phyloP scores from a whole-genome alignment of 2,888 invertebrate species.

The Acronicta aceris region DNA sequence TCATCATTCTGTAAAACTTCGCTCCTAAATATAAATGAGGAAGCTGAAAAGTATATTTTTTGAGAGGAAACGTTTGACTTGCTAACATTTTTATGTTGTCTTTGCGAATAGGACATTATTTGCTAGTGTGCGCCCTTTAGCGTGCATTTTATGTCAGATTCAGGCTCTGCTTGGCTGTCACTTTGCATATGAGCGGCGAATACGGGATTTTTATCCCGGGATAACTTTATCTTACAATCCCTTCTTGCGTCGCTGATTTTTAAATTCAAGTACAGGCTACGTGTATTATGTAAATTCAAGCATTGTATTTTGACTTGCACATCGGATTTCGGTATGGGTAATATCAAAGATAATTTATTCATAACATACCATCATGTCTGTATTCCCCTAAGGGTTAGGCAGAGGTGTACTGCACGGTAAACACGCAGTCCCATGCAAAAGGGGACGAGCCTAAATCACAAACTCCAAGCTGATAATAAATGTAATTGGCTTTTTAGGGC shows the following conservation, averaged over 20 bases:
- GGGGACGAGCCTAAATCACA: too few species aligned
- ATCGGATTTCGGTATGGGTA: conserved; percentile 46
- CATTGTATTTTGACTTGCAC: conserved; percentile 62
- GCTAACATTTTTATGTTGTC: conserved; percentile 58
- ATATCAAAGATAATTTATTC: conserved; percentile 49
- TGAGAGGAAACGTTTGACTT: conserved; percentile 46
- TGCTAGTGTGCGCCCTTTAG: conserved; percentile 58
- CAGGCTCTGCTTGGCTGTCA: conserved; percentile 66
- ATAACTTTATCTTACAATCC: conserved; percentile 76
- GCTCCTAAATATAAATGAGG: conserved; percentile 19
- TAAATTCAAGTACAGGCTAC: conserved; percentile 73
- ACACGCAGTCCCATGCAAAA: too few species aligned
- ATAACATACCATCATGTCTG: conserved; percentile 4
- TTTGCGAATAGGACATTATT: conserved; percentile 60
- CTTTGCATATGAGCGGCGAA: conserved; percentile 73
- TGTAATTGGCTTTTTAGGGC: too few species aligned
- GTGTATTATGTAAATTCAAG: conserved; percentile 77
- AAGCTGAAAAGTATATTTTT: conserved; percentile 47
- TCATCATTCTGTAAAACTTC: conserved; percentile 19
- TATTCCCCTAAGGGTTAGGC: too few species aligned
- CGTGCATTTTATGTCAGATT: conserved; percentile 72
- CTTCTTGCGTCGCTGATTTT: conserved; percentile 74
- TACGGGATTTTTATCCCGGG: conserved; percentile 70
- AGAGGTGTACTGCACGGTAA: too few species aligned
- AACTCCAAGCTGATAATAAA: too few species aligned